These are phyloP conservation scores for Euphysa ruthae DNA, from an alignment of 30 jellyfish, hydroid and myxozoan species.

Conservation along the genomic window DNA sequence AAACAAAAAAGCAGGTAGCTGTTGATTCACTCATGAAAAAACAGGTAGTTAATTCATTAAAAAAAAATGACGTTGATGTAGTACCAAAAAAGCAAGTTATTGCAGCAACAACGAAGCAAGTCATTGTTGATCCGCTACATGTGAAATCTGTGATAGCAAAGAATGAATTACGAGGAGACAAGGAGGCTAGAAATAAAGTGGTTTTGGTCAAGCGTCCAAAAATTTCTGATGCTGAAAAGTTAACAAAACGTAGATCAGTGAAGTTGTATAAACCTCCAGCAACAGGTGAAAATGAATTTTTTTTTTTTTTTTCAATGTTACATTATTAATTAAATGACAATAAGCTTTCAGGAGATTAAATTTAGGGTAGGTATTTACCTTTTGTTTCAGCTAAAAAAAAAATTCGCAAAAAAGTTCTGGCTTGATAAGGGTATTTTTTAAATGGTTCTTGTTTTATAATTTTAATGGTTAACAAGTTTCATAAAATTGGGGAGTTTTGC, in stretches of 20 bases:
- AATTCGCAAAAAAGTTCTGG: no score
- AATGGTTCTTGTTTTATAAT: no score
- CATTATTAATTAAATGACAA: no score
- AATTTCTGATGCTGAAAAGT: background rate
- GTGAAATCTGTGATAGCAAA: background rate
- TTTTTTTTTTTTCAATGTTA: no score
- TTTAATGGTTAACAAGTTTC: no score
- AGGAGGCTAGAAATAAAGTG: background rate
- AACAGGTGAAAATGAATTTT: background rate
- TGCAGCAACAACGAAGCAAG: background rate
- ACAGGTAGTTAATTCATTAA: background rate
- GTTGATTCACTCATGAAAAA: background rate
- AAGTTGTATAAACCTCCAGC: constrained; percentile 10
- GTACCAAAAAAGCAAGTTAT: background rate
- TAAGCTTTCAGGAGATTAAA: no score
- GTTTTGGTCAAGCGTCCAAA: background rate
- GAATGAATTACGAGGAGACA: background rate
- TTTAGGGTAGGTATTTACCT: no score
- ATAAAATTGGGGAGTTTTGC: no score
- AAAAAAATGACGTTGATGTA: background rate
- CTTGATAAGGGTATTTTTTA: no score
- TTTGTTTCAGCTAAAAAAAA: no score
- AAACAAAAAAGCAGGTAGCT: background rate
- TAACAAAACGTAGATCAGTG: background rate
- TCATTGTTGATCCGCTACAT: background rate